A percentile compares a stretch with the other conserved stretches of the same genome.
These are phyloP conservation scores for Hesperia comma DNA, from an alignment of 2,888 invertebrate genomes.

Conservation along the genomic window DNA sequence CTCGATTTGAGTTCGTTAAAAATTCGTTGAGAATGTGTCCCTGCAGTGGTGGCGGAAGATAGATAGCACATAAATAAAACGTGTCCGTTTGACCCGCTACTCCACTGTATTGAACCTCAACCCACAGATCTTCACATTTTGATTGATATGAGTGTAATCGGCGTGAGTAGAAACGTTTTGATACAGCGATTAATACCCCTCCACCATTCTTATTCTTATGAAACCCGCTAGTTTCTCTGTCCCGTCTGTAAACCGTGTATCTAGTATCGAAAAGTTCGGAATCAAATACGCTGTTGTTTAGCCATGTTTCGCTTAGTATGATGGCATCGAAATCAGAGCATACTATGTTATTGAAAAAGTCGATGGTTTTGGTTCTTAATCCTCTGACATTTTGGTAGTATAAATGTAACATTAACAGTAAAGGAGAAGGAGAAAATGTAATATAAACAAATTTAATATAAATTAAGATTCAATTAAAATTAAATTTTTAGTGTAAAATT, in stretches of 20 bases:
- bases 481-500: too few species aligned
- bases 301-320: too few species aligned
- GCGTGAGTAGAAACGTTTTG: not conserved
- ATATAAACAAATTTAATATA: too few species aligned
- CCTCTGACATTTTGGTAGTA: too few species aligned
- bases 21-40: not conserved
- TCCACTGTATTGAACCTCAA: not conserved
- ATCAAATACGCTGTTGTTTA: conserved; percentile 5
- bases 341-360: too few species aligned
- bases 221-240: conserved; percentile 11
- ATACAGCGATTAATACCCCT: not conserved
- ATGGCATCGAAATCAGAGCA: too few species aligned
- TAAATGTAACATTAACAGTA: too few species aligned
- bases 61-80: not conserved
- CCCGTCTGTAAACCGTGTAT: conserved; percentile 10
- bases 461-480: too few species aligned
- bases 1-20: not conserved
- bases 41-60: not conserved
- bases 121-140: not conserved
- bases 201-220: not conserved
- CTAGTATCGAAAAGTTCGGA: conserved; percentile 19
- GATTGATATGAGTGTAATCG: not conserved
- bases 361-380: too few species aligned
- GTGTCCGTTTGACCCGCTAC: not conserved
- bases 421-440: too few species aligned